Evolutionary conservation across 2,888 invertebrate species (phyloP).

Genomic region (Odiellus spinosus): DNA sequence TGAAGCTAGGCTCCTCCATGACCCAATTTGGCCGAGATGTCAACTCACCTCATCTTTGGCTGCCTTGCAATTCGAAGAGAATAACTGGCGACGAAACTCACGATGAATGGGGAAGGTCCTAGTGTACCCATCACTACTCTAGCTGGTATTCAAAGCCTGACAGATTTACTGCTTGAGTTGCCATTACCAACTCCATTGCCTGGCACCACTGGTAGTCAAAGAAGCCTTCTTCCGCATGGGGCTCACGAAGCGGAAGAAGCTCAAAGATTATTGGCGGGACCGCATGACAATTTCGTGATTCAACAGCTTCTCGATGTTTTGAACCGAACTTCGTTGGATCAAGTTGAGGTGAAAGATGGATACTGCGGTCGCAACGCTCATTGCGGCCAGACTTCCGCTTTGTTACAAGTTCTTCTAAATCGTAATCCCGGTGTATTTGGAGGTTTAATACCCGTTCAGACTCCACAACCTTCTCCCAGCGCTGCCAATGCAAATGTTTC

Average conservation of each 20-base stretch:
- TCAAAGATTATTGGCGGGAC: constrained; percentile 9
- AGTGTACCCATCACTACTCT: constrained; percentile 17
- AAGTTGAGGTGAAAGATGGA: constrained; percentile 17
- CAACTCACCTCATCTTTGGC: no score
- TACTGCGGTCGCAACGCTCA: constrained; percentile 13
- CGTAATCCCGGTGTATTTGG: constrained; percentile 12
- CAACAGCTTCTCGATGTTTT: constrained; percentile 16
- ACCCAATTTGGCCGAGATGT: no score
- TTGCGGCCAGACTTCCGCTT: constrained; percentile 13
- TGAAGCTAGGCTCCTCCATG: no score
- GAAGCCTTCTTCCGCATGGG: constrained; percentile 12
- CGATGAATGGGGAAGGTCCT: constrained; percentile 18
- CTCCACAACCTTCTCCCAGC: no score
- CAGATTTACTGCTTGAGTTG: constrained; percentile 20
- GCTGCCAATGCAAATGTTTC: no score
- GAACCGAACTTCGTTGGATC: constrained; percentile 8
- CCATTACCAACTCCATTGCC: constrained; percentile 19
- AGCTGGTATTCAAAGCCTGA: constrained; percentile 20
- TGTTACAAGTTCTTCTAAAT: constrained; percentile 12
- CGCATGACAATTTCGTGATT: constrained; percentile 12
- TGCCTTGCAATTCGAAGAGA: no score
- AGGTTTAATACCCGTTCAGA: neutral
- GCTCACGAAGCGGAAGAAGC: constrained; percentile 16
- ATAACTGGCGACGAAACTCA: constrained; percentile 1
- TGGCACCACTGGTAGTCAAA: constrained; percentile 11